Evolutionary conservation across 2,797 vertebrate genomes (phyloP), one percentile per base, ranked within the genome.

Genomic region (Phaenicophaeus curvirostris): DNA sequence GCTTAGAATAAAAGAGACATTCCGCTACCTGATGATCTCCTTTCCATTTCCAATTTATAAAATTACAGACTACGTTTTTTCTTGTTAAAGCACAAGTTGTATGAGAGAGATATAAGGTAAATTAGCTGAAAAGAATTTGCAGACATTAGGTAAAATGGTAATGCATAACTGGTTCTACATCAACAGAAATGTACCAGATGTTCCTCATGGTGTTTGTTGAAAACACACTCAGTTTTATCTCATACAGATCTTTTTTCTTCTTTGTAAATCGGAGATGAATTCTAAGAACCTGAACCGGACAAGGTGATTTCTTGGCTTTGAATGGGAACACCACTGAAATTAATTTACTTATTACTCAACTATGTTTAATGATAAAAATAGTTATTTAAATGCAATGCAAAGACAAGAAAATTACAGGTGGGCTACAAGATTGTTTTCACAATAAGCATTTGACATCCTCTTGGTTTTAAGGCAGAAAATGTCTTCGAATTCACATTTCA

Each of bases 11-110:
- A 48, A 30, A 73, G 20, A 67, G 42, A 62, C 14, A 58, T 4
- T 2, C 2, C 35, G 13, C 4, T 37, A 62, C 28, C 39, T 7
- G 2, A 2, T 31, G 35, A n/a, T 62, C 2, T 41, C 17, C 12
- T 63, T 78, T 48, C 28, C 9, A 28, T 67, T 84, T 91, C 55
- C 21, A 42, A 10, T 8, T 37, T 28, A 55, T 1, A 58, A 59
- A 82, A 79, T 48, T 20, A 55, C 4, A 30, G 5, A 50, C 24
- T 85, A 8, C 25, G 0, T 59, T 78, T 80, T 66, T 41, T 15
- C 15, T 59, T 69, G 9, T 33, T 58, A 69, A 69, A 13, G 30
- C 3, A 13, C 15, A 50, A 37, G 5, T 16, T 61, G 13, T 48
- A n/a, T 23, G 18, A 69, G 15, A 46, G 10, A 35, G 8, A 41